Evolutionary conservation across 1,140 invertebrate species (phyloP).

Genomic region (Drosophila busckii): DNA sequence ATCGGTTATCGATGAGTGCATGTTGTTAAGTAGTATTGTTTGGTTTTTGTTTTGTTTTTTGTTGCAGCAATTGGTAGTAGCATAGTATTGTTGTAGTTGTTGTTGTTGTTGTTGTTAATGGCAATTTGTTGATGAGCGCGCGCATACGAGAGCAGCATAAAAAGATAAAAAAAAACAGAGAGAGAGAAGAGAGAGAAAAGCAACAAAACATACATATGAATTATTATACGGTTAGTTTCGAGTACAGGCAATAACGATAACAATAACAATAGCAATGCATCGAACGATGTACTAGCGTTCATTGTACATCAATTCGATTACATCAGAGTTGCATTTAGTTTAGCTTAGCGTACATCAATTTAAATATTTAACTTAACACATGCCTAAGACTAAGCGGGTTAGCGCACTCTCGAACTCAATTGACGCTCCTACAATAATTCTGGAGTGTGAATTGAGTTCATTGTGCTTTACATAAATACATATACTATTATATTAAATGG

Average conservation of each 20-base stretch:
- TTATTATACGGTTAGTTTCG: slow-evolving; percentile 55
- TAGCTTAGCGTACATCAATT: slow-evolving; percentile 19
- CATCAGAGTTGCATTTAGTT: slow-evolving; percentile 20
- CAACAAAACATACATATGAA: slow-evolving; percentile 69
- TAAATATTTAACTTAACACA: slow-evolving; percentile 40
- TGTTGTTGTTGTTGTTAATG: slow-evolving; percentile 35
- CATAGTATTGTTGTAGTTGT: slow-evolving; percentile 32
- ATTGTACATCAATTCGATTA: not conserved
- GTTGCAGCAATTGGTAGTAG: slow-evolving; percentile 28
- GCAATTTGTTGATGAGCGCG: slow-evolving; percentile 47
- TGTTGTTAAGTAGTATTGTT: slow-evolving; percentile 22
- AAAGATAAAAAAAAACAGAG: slow-evolving; percentile 31
- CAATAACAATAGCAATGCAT: slow-evolving; percentile 15
- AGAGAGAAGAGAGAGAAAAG: slow-evolving; percentile 51
- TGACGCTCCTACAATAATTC: not conserved
- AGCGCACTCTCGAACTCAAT: slow-evolving; percentile 2
- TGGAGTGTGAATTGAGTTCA: slow-evolving; percentile 8
- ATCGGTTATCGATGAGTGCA: slow-evolving; percentile 27
- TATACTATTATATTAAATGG: slow-evolving; percentile 1
- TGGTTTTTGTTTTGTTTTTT: slow-evolving; percentile 37
- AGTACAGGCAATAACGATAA: slow-evolving; percentile 21
- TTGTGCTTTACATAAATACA: slow-evolving; percentile 1
- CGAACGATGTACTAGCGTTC: slow-evolving; percentile 6
- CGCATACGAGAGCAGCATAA: slow-evolving; percentile 33
- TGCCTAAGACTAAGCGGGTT: slow-evolving; percentile 26